Percentiles rank a stretch among this genome's conserved stretches.
Evolutionary conservation across 2,113 vertebrate genomes (phyloP).

Genomic region (Tinamus guttatus): DNA sequence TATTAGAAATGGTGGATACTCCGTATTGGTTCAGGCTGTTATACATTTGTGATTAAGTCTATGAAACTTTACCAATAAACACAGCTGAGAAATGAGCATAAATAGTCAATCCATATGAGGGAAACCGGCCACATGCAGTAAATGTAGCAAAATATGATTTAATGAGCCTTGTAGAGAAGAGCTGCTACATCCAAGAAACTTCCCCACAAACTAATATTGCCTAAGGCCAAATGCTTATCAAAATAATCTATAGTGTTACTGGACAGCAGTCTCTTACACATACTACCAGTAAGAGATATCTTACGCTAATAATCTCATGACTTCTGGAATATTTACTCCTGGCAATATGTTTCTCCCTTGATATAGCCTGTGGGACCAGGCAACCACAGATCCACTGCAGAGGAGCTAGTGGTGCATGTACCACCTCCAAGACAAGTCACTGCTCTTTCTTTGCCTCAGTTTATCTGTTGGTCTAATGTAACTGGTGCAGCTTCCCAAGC

Average conservation of each 20-base stretch:
- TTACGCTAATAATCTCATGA: background rate
- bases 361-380: background rate
- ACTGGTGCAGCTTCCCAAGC: background rate
- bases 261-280: conserved; percentile 32
- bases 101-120: conserved; percentile 15
- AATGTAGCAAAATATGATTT: conserved; percentile 61
- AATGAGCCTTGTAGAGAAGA: conserved; percentile 55
- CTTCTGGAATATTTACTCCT: background rate
- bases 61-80: conserved; percentile 67
- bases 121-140: conserved; percentile 34
- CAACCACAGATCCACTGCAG: background rate
- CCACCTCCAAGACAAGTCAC: background rate
- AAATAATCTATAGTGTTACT: conserved; percentile 43
- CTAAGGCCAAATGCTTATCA: conserved; percentile 43
- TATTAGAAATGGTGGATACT: conserved; percentile 65
- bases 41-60: conserved; percentile 56
- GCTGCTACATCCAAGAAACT: conserved; percentile 39
- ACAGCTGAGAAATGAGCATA: conserved; percentile 47
- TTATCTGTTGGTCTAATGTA: background rate
- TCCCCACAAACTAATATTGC: conserved; percentile 44
- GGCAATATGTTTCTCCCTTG: background rate
- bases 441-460: background rate
- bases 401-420: background rate
- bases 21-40: conserved; percentile 52
- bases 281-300: fast-evolving